Conservation (phyloP, 35 echinoderm and acorn worm species). For the Ptychodera flava region DNA sequence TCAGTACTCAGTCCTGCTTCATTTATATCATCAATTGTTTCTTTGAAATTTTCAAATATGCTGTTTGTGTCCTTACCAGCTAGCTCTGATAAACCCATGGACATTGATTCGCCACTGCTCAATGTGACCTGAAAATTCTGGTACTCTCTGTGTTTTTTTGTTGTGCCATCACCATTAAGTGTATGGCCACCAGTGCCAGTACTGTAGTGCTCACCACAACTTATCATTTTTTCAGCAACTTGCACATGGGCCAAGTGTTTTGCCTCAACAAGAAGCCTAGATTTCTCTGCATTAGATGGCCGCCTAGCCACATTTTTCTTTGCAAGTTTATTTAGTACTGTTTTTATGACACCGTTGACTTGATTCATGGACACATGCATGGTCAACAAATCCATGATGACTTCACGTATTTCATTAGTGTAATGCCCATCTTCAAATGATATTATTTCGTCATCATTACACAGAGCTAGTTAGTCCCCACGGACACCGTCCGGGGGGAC, state of each 20-base stretch:
- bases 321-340: not conserved
- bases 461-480: too few relatives aligned
- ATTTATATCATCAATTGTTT: not conserved
- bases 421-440: constrained; percentile 23
- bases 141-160: constrained; percentile 20
- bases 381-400: constrained; percentile 4
- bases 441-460: constrained; percentile 10
- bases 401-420: constrained; percentile 7
- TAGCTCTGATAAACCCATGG: constrained; percentile 28
- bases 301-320: not conserved
- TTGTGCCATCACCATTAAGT: constrained; percentile 34
- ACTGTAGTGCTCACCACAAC: not conserved
- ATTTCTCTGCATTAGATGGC: not conserved
- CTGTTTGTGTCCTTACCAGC: constrained; percentile 7
- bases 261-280: not conserved
- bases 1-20: not conserved
- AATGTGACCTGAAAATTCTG: constrained; percentile 5
- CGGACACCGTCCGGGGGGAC: too few relatives aligned
- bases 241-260: not conserved
- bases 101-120: not conserved
- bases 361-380: constrained; percentile 17
- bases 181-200: constrained; percentile 8
- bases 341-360: constrained; percentile 8
- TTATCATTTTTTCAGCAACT: not conserved
- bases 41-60: constrained; percentile 12